Evolutionary conservation across 2,113 vertebrate genomes (phyloP).

Genomic region (Etheostoma spectabile): DNA sequence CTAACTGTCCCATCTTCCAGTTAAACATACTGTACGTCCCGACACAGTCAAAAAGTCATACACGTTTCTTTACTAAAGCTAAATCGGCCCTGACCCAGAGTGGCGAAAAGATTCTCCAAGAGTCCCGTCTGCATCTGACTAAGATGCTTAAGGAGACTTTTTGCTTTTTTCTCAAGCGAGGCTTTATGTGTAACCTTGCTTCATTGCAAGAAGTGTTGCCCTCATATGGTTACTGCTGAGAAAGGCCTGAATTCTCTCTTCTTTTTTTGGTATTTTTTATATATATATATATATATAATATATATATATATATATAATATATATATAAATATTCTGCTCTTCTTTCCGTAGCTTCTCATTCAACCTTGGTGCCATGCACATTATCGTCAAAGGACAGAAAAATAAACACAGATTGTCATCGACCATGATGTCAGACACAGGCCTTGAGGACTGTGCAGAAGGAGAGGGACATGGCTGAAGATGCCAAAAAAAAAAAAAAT

Average conservation of each 20-base stretch:
- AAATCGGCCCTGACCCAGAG: too few relatives aligned
- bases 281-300: too few relatives aligned
- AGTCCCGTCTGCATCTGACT: too few relatives aligned
- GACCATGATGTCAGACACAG: slow-evolving; percentile 46
- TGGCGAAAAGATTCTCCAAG: too few relatives aligned
- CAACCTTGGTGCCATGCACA: slow-evolving; percentile 39
- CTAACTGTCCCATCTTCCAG: too few relatives aligned
- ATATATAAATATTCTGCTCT: too few relatives aligned
- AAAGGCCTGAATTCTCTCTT: slow-evolving; percentile 6
- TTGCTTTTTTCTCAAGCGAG: background rate
- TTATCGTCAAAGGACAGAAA: slow-evolving; percentile 64
- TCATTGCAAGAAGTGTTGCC: slow-evolving; percentile 2
- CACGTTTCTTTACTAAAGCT: too few relatives aligned
- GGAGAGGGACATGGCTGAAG: slow-evolving; percentile 9
- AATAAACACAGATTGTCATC: slow-evolving; percentile 69
- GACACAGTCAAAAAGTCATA: too few relatives aligned
- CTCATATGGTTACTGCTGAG: background rate
- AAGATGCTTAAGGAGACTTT: too few relatives aligned
- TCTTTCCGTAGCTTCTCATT: slow-evolving; percentile 48
- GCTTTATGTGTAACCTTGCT: background rate
- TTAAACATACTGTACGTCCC: too few relatives aligned
- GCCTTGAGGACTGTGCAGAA: slow-evolving; percentile 36
- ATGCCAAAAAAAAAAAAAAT: slow-evolving; percentile 47
- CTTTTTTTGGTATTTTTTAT: too few relatives aligned
- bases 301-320: too few relatives aligned